Evolutionary conservation across 2,888 invertebrate genomes (phyloP).

Genomic region (Leptopterna dolabrata): DNA sequence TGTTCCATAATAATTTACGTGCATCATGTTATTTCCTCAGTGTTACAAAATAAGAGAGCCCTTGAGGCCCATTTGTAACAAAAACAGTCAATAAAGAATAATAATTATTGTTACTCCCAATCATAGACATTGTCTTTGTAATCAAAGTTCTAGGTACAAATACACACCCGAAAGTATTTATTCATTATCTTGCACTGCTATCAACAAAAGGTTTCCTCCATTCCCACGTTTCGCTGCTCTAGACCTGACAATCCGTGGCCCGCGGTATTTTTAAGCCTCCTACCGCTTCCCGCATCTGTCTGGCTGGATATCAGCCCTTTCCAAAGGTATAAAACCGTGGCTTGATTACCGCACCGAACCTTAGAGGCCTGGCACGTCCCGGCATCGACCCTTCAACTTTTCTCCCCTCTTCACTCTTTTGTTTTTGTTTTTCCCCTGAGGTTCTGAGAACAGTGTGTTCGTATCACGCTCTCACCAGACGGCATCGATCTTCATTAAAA

Average conservation of each 20-base stretch:
- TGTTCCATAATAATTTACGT: too few species aligned
- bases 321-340: conserved; percentile 1
- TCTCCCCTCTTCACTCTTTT: not conserved
- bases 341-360: conserved; percentile 14
- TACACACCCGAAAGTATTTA: too few species aligned
- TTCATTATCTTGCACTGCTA: too few species aligned
- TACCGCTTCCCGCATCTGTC: conserved; percentile 12
- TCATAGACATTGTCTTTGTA: too few species aligned
- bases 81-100: too few species aligned
- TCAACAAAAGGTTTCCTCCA: not conserved
- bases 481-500: not conserved
- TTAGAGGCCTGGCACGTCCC: conserved; percentile 4
- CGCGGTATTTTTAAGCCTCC: conserved; percentile 11
- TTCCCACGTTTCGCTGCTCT: not conserved
- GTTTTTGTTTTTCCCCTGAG: not conserved
- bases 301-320: conserved; percentile 30
- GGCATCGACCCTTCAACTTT: conserved; percentile 4
- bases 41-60: too few species aligned
- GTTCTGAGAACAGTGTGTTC: not conserved
- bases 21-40: too few species aligned
- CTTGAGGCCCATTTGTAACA: too few species aligned
- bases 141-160: too few species aligned
- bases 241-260: not conserved
- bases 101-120: too few species aligned
- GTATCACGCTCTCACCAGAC: not conserved